Conservation (phyloP, 2,888 invertebrate species). For the Diachrysia chrysitis region DNA sequence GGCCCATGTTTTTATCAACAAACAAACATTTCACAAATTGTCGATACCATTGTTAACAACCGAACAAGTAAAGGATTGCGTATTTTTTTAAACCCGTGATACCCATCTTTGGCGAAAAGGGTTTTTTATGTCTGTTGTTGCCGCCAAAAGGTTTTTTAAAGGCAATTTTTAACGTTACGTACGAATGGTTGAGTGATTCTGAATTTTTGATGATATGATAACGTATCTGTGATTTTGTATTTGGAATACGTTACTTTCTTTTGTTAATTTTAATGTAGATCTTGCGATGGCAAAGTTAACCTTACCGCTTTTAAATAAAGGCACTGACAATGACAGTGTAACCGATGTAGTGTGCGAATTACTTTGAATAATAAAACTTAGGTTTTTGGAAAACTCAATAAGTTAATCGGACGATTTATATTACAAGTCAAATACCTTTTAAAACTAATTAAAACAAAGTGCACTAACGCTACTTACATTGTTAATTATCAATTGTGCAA, state of each 20-base stretch:
- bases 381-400: too few relatives aligned
- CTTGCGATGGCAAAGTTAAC: not conserved
- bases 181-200: conserved; percentile 28
- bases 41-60: conserved; percentile 53
- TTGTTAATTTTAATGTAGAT: not conserved
- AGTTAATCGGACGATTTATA: too few relatives aligned
- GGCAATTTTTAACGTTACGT: conserved; percentile 29
- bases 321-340: too few relatives aligned
- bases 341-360: too few relatives aligned
- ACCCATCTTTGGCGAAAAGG: conserved; percentile 42
- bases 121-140: not conserved
- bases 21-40: conserved; percentile 34
- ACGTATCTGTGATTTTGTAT: conserved; percentile 6
- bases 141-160: conserved; percentile 33
- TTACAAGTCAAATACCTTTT: too few relatives aligned
- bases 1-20: conserved; percentile 23
- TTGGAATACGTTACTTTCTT: conserved; percentile 8
- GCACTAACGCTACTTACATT: too few relatives aligned
- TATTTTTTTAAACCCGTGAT: conserved; percentile 62
- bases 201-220: conserved; percentile 40
- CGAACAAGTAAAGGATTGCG: conserved; percentile 64
- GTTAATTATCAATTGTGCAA: too few relatives aligned
- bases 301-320: not conserved
- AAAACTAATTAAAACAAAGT: too few relatives aligned
- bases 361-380: too few relatives aligned